Evolutionary conservation across 2,888 invertebrate genomes (phyloP).

Genomic region (Aphrophora alni): DNA sequence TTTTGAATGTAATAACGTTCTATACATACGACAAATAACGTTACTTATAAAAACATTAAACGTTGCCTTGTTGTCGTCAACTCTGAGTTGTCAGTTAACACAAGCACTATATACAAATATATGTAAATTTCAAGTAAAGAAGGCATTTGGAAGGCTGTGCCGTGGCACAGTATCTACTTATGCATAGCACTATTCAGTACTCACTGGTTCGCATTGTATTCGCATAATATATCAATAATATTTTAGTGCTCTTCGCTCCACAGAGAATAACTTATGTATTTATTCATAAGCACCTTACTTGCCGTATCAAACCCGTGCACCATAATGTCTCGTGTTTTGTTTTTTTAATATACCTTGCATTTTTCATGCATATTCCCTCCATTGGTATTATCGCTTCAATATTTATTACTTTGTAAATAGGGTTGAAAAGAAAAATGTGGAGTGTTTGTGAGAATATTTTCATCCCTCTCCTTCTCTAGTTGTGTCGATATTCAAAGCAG

Average conservation of each 20-base stretch:
- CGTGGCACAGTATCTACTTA: background rate
- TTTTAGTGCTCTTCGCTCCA: background rate
- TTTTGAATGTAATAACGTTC: too few species aligned
- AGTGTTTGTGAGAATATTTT: too few species aligned
- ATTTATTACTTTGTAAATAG: background rate
- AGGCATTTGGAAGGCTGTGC: background rate
- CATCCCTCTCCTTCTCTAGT: too few species aligned
- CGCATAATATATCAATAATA: background rate
- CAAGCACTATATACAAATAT: background rate
- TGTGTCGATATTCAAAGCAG: too few species aligned
- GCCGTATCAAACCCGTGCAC: background rate
- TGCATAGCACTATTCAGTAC: background rate
- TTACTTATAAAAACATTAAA: too few species aligned
- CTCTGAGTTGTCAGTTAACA: background rate
- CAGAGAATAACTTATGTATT: background rate
- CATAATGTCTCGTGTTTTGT: background rate
- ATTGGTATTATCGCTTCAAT: background rate
- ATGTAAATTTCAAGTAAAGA: too few species aligned
- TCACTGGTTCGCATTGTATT: background rate
- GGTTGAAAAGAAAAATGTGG: background rate
- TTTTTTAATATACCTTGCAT: background rate
- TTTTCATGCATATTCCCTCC: background rate
- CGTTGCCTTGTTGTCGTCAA: too few species aligned
- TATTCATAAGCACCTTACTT: background rate
- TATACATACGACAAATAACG: too few species aligned